Conservation (phyloP, 2,113 vertebrate genomes). For the Chitala chitala region DNA sequence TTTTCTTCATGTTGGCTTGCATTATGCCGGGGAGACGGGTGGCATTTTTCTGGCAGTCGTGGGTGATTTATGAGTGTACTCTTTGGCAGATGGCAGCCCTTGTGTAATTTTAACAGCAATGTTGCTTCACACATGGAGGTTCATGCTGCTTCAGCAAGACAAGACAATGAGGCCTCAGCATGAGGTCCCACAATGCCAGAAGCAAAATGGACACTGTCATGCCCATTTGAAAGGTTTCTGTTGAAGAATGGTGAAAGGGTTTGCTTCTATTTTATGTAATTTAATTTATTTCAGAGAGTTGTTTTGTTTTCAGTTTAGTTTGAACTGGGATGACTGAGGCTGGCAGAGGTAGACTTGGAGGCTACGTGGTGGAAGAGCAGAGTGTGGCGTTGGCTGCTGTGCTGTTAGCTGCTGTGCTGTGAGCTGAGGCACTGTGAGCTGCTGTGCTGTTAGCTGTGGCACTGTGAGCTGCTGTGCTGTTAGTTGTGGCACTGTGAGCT, state of each 20-base stretch:
- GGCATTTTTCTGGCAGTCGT: background rate
- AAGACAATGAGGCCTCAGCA: constrained; percentile 7
- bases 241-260: too few species aligned
- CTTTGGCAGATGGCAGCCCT: constrained; percentile 1
- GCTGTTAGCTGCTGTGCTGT: too few species aligned
- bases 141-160: background rate
- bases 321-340: background rate
- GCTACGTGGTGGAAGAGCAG: background rate
- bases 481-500: too few species aligned
- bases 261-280: background rate
- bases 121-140: background rate
- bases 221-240: background rate
- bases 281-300: background rate
- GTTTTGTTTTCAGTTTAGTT: background rate
- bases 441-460: too few species aligned
- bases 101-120: constrained; percentile 17
- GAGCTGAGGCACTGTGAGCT: too few species aligned
- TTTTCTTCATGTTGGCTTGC: background rate
- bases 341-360: background rate
- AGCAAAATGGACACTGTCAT: background rate
- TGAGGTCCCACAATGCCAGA: background rate
- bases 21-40: background rate
- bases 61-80: constrained; percentile 9
- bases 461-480: too few species aligned
- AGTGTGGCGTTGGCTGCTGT: background rate